Evolutionary conservation across 1,140 invertebrate genomes (phyloP).

Genomic region (Tribolium madens): DNA sequence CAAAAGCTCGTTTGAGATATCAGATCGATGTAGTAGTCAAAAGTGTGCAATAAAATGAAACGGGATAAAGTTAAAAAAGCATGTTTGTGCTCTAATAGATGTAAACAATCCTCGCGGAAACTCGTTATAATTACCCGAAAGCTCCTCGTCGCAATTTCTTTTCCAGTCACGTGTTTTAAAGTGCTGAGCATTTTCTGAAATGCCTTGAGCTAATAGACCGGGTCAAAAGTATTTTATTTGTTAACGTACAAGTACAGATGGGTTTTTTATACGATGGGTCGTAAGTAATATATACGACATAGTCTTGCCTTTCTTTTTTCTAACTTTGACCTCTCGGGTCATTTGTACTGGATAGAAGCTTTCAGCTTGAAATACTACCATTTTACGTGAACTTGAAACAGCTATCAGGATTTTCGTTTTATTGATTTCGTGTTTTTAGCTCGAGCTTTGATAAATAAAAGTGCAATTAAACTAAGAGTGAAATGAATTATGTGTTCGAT

Average conservation of each 20-base stretch:
- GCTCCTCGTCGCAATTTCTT: background rate
- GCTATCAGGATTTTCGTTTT: conserved; percentile 51
- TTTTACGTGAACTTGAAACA: conserved; percentile 57
- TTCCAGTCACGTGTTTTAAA: conserved; percentile 32
- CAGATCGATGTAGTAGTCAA: too few species aligned
- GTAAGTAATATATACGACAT: conserved; percentile 55
- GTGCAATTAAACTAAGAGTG: background rate
- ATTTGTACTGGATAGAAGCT: conserved; percentile 55
- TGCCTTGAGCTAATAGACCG: conserved; percentile 14
- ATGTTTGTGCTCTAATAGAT: background rate
- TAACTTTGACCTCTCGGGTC: conserved; percentile 55
- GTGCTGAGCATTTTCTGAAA: conserved; percentile 20
- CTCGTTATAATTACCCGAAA: background rate
- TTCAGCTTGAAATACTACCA: conserved; percentile 57
- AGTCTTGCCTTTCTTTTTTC: conserved; percentile 50
- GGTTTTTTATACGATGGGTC: conserved; percentile 51
- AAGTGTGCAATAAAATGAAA: too few species aligned
- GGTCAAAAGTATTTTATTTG: conserved; percentile 45
- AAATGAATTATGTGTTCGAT: background rate
- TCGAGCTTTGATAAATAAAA: conserved; percentile 18
- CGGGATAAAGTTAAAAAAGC: too few species aligned
- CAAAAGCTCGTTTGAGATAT: too few species aligned
- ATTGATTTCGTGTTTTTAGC: conserved; percentile 53
- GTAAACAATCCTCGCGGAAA: background rate
- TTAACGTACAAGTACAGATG: conserved; percentile 51